Evolutionary conservation across 1,140 invertebrate genomes (phyloP), one percentile per base, ranked within the genome.

Genomic region (Polyergus mexicanus): DNA sequence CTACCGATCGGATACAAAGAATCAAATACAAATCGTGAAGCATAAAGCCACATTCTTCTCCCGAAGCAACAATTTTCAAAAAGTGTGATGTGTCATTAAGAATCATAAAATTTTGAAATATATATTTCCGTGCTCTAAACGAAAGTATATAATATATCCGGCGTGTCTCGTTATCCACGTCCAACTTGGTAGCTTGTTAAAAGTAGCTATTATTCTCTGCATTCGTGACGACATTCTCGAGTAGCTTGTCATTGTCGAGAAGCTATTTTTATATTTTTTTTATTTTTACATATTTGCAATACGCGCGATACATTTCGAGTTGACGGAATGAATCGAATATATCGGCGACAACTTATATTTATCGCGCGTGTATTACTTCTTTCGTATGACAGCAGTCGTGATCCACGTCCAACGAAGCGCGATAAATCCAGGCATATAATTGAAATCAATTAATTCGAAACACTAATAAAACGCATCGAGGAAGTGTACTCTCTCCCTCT

Each of bases 171-270:
- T 83, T 74, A 60, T 85, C 28, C 28, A 19, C n/a, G 56, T 25
- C 65, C 63, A 86, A 88, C 75, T 86, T 86, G 88, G 89, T 90
- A 90, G 89, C 89, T 90, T 90, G n/a, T 77, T 80, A 54, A 1
- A 51, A 69, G 86, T 90, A 88, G 86, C 88, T 90, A 90, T 86
- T 88, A 88, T 86, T n/a, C n/a, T 6, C 7, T 38, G 25, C 58
- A 74, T 66, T 78, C 47, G 47, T 69, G 56, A 41, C 35, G 16
- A 32, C 63, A 38, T 54, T 11, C 25, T 32, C 38, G 56, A 62
- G 68, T 74, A 71, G 4, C 78, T 81, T 58, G 51, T 81, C 22
- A 51, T 71, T 58, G 65, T 81, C 22, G 65, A 69, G 47, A 58
- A 71, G 51, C 51, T 83, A 47, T 83, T 60, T 80, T 83, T 47